phyloP scores from a whole-genome alignment of 53 echinoderm and acorn worm genomes.

The Temnopleurus reevesii region DNA sequence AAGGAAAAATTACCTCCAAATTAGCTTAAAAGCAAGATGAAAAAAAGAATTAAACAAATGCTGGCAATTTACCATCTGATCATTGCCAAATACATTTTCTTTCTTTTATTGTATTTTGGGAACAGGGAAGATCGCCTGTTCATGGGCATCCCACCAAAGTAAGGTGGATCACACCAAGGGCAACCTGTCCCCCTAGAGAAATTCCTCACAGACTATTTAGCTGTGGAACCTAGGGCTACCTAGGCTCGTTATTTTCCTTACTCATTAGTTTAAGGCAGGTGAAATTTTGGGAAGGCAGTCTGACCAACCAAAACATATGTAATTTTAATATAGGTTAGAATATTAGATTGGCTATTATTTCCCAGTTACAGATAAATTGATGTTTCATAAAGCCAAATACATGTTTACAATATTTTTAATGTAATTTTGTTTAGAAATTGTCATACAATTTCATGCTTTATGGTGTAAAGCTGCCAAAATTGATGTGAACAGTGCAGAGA shows the following conservation, averaged over 20 bases:
- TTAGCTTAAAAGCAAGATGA: no score
- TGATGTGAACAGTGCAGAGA: background rate
- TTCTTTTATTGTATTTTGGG: conserved; percentile 22
- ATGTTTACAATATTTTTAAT: background rate
- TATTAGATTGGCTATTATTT: background rate
- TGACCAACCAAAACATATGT: background rate
- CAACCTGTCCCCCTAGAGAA: conserved; percentile 95
- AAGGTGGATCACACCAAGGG: conserved; percentile 90
- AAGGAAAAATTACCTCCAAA: no score
- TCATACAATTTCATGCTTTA: background rate
- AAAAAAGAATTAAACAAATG: no score
- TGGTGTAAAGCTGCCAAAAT: background rate
- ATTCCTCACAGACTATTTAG: conserved; percentile 86
- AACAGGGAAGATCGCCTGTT: conserved; percentile 68
- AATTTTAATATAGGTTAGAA: background rate
- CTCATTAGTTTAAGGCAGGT: conserved; percentile 99
- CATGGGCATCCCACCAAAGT: conserved; percentile 83
- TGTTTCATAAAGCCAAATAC: no score
- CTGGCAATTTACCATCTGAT: no score
- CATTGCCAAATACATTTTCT: no score
- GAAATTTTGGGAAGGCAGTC: background rate
- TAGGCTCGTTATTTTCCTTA: conserved; percentile 99
- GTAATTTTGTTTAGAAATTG: background rate
- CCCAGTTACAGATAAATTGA: background rate
- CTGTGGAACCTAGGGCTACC: conserved; percentile 97